Evolutionary conservation across 2,888 invertebrate species (phyloP).

Genomic region (Eupeodes latifasciatus): DNA sequence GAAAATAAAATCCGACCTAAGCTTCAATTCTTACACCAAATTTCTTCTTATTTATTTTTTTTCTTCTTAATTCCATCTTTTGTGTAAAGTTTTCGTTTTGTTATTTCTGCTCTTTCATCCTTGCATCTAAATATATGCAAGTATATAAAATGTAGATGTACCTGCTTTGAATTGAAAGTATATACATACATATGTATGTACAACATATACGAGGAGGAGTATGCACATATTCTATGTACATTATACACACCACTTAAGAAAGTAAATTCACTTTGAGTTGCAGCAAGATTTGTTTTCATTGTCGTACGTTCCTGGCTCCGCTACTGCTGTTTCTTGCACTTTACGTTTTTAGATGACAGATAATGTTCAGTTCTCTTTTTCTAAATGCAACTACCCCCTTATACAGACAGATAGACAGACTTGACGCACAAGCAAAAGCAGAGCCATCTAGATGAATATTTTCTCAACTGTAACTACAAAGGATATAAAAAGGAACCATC

Average conservation of each 20-base stretch:
- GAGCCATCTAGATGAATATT: slow-evolving; percentile 4
- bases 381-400: slow-evolving; percentile 7
- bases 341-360: slow-evolving; percentile 60
- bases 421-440: neutral
- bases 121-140: too few relatives aligned
- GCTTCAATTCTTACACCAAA: too few relatives aligned
- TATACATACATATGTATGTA: neutral
- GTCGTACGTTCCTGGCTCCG: neutral
- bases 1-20: too few relatives aligned
- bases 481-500: slow-evolving; percentile 53
- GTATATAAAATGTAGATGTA: too few relatives aligned
- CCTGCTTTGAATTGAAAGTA: slow-evolving; percentile 18
- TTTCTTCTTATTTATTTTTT: too few relatives aligned
- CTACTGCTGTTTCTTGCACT: slow-evolving; percentile 39
- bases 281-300: slow-evolving; percentile 8
- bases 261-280: slow-evolving; percentile 71
- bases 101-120: too few relatives aligned
- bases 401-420: neutral
- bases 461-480: slow-evolving; percentile 46
- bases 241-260: slow-evolving; percentile 38
- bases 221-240: neutral
- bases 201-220: neutral
- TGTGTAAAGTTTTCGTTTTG: too few relatives aligned
- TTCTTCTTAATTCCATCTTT: too few relatives aligned
- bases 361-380: slow-evolving; percentile 49